Base-by-base conservation (phyloP, 2,113 vertebrate species). In the Hymenochirus boettgeri region DNA sequence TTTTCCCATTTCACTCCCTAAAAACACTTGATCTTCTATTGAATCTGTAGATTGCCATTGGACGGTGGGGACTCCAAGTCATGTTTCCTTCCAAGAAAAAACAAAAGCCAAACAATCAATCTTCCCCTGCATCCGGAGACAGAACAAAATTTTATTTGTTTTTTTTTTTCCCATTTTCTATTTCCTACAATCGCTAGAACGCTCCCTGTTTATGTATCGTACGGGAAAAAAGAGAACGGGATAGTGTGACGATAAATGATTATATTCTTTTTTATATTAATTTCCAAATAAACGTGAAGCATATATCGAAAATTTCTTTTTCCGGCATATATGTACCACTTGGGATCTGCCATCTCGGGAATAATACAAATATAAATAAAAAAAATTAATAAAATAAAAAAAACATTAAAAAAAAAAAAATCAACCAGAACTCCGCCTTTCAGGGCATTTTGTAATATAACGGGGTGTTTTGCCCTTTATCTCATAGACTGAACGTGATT, bases 381-480 rank as follows among this genome's bases (percentile, higher is more conserved):
- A n/a, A n/a, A n/a, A n/a, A n/a, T n/a, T n/a, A n/a, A n/a, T n/a
- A n/a, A n/a, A n/a, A n/a, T n/a, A n/a, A n/a, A n/a, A n/a, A n/a
- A n/a, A n/a, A n/a, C n/a, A n/a, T n/a, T n/a, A n/a, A n/a, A n/a
- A n/a, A n/a, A n/a, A n/a, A n/a, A n/a, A n/a, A n/a, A n/a, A n/a
- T n/a, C n/a, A n/a, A n/a, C n/a, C n/a, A n/a, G n/a, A n/a, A n/a
- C n/a, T n/a, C n/a, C n/a, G 75, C 76, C 78, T 78, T 39, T 75
- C 77, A 73, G 80, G 83, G 78, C 76, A 74, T 83, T 72, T 69
- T 77, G 77, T 81, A 78, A 79, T 75, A 85, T 82, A 18, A 83
- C 29, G 61, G 83, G 84, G 87, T 42, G 88, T 86, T 83, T 83
- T 84, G 90, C 87, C 88, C 85, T 91, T 88, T 80, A 86, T 92